These are phyloP conservation scores for Brevimyrus niger DNA, from an alignment of 2,113 vertebrate species.

Conservation along the genomic window DNA sequence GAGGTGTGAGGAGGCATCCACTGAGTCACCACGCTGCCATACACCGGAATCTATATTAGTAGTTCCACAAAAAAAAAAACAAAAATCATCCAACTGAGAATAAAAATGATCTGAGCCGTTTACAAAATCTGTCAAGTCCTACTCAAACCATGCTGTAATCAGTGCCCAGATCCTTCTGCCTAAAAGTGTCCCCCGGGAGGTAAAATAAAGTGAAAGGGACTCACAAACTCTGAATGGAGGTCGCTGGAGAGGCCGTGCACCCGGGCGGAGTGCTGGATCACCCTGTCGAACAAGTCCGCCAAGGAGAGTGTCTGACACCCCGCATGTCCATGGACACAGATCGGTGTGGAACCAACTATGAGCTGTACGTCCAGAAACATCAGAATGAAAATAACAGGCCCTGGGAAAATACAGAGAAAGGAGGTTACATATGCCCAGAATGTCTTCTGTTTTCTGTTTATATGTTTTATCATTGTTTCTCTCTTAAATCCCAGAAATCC, in stretches of 20 bases:
- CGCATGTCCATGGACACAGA: slow-evolving; percentile 28
- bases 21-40: background rate
- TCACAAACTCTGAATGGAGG: slow-evolving; percentile 51
- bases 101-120: background rate
- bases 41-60: background rate
- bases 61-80: background rate
- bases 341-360: slow-evolving; percentile 11
- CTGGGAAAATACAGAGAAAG: slow-evolving; percentile 23
- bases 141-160: background rate
- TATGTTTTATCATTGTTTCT: background rate
- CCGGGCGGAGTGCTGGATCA: slow-evolving; percentile 56
- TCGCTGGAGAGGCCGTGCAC: slow-evolving; percentile 56
- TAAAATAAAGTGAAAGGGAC: slow-evolving; percentile 15
- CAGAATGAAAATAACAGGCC: slow-evolving; percentile 25
- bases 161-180: background rate
- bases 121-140: slow-evolving; percentile 9
- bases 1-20: background rate
- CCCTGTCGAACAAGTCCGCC: slow-evolving; percentile 53
- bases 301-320: slow-evolving; percentile 37
- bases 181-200: background rate
- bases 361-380: slow-evolving; percentile 30
- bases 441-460: background rate
- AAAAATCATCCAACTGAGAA: background rate
- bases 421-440: background rate
- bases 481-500: background rate